These are phyloP conservation scores for Dendroctonus ponderosae DNA, from an alignment of 1,140 invertebrate genomes.

Conservation along the genomic window DNA sequence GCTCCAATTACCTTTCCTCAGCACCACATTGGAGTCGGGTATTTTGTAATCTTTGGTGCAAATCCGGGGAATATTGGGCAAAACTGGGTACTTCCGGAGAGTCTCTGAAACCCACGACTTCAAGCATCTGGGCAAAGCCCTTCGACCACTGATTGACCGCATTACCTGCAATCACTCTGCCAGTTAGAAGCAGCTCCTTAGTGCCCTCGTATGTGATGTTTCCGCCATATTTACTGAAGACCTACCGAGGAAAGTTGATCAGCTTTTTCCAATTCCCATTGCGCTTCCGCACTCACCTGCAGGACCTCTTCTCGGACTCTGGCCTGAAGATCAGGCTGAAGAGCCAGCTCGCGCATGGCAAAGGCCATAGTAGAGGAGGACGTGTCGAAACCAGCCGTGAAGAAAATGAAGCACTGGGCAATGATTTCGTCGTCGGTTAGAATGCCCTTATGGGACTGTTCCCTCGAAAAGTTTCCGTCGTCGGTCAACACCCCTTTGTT, in stretches of 20 bases:
- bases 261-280: too few relatives aligned
- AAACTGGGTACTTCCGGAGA: slow-evolving; percentile 60
- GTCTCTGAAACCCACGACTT: slow-evolving; percentile 53
- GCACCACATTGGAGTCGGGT: slow-evolving; percentile 47
- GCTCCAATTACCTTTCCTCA: slow-evolving; percentile 53
- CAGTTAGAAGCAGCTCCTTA: background rate
- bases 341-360: slow-evolving; percentile 53
- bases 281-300: too few relatives aligned
- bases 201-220: background rate
- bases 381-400: slow-evolving; percentile 56
- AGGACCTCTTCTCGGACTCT: slow-evolving; percentile 52
- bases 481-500: slow-evolving; percentile 51
- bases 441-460: slow-evolving; percentile 19
- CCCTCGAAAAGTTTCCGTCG: slow-evolving; percentile 36
- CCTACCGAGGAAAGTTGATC: too few relatives aligned
- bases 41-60: slow-evolving; percentile 30
- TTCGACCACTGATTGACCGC: background rate
- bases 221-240: background rate
- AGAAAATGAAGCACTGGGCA: slow-evolving; percentile 54
- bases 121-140: background rate
- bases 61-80: slow-evolving; percentile 26
- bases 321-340: slow-evolving; percentile 52
- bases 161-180: background rate
- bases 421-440: slow-evolving; percentile 37
- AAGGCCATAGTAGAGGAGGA: slow-evolving; percentile 52